Evolutionary conservation across 2,888 invertebrate genomes (phyloP).

Genomic region (Idaea biselata): DNA sequence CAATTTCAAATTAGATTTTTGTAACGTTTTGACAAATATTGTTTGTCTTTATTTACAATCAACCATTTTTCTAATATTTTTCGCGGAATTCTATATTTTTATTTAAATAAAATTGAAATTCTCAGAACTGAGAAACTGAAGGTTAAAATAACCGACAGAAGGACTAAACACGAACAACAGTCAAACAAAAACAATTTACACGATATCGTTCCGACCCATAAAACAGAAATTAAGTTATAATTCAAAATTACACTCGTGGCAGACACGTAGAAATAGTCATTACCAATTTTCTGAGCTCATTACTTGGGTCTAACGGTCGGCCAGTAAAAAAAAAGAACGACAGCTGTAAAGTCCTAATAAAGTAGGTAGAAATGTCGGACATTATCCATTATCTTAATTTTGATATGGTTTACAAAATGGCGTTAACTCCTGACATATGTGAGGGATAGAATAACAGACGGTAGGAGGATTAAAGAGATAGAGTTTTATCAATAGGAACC

Average conservation of each 20-base stretch:
- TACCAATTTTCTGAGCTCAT: conserved; percentile 71
- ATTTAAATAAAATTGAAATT: not conserved
- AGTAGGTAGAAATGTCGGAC: conserved; percentile 68
- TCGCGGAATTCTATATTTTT: no score
- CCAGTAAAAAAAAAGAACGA: conserved; percentile 55
- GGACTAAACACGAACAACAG: conserved; percentile 12
- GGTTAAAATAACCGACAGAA: not conserved
- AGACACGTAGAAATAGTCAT: conserved; percentile 63
- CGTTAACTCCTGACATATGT: conserved; percentile 73
- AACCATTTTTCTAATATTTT: no score
- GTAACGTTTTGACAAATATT: not conserved
- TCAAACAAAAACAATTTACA: conserved; percentile 27
- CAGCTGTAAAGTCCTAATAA: conserved; percentile 69
- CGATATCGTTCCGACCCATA: conserved; percentile 44
- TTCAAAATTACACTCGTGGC: conserved; percentile 56
- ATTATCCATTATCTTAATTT: conserved; percentile 78
- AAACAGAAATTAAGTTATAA: conserved; percentile 54
- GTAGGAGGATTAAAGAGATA: conserved; percentile 44
- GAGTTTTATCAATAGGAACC: conserved; percentile 33
- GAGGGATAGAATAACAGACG: conserved; percentile 34
- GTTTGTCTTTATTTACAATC: no score
- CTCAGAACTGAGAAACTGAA: not conserved
- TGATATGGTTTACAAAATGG: conserved; percentile 76
- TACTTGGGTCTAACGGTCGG: conserved; percentile 66
- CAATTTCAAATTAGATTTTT: not conserved